Evolutionary conservation across 2,113 vertebrate species (phyloP), one percentile per base, ranked within the genome.

Genomic region (Vulpes ferrilata): DNA sequence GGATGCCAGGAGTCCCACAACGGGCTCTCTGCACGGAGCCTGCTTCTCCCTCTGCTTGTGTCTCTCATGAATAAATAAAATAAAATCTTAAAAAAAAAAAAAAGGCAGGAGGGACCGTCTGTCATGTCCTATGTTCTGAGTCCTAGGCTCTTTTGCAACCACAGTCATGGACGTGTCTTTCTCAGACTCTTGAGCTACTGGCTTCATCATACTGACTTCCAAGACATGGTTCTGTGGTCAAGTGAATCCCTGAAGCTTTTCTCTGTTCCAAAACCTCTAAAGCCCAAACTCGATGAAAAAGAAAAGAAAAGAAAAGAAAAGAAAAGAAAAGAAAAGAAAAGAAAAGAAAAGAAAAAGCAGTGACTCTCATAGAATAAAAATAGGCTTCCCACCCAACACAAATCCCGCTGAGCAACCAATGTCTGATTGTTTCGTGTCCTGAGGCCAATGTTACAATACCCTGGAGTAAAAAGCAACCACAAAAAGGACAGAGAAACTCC

Each of bases 381-480:
- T 35, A 87, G 64, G 13, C 55, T 71, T 60, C 59, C 35, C 65
- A 84, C 60, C 76, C 65, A 43, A n/a, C 3, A 43, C 27, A n/a
- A 23, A 74, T 43, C 69, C 82, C 48, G 51, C 35, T 3, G 48
- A 88, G 59, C 57, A 27, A 60, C 83, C 2, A 35, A 90, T 17
- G 30, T 55, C 90, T 93, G 59, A n/a, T 2, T 84, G 48, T 90
- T 88, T 93, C 57, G 83, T 90, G 71, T 88, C 93, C 88, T 0
- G 35, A 83, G 90, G 94, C 84, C 88, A 92, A 90, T 78, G 62
- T 90, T 30, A 15, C 53, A 91, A 81, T 60, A 88, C n/a, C 88
- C 22, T 11, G 16, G 27, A 79, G 74, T n/a, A 60, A 57, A 97
- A 93, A 65, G 38, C 84, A 95, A 62, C 88, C 62, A 38, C 51